phyloP scores from a whole-genome alignment of 2,113 vertebrate species.

The Ailurus styani region DNA sequence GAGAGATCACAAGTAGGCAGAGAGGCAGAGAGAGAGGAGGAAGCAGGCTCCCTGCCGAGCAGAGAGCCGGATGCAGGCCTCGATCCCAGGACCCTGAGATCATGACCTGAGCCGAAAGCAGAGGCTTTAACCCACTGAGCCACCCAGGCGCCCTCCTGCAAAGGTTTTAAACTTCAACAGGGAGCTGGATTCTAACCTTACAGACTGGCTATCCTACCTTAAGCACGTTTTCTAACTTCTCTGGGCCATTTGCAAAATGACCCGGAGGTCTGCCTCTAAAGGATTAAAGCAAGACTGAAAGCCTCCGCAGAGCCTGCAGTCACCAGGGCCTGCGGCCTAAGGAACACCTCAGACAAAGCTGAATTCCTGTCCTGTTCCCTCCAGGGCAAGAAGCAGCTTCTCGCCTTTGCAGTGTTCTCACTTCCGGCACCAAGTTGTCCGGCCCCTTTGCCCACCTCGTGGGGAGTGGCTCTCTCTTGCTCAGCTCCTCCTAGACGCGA shows the following conservation, averaged over 20 bases:
- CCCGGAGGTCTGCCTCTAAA: neutral
- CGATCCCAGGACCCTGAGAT: too few species aligned
- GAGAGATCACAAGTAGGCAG: too few species aligned
- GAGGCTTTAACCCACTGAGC: too few species aligned
- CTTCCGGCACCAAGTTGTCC: neutral
- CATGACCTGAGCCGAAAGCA: too few species aligned
- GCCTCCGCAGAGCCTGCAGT: neutral
- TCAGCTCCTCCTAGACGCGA: neutral
- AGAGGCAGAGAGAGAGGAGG: too few species aligned
- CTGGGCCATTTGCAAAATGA: neutral
- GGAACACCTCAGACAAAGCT: too few species aligned
- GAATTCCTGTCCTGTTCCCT: neutral
- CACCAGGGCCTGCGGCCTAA: neutral
- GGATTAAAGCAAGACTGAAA: neutral
- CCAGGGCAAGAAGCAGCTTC: neutral
- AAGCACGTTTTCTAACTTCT: slow-evolving; percentile 1
- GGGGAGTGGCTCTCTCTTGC: neutral
- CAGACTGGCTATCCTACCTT: neutral
- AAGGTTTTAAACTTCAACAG: neutral
- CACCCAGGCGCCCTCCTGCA: neutral
- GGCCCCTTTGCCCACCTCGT: neutral
- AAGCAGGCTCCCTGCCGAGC: too few species aligned
- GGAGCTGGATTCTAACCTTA: neutral
- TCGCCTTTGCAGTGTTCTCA: neutral
- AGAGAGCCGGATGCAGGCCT: too few species aligned